Percentiles rank a stretch among this genome's conserved stretches.
Evolutionary conservation across 2,113 vertebrate genomes (phyloP).

Genomic region (Sapayoa aenigma): DNA sequence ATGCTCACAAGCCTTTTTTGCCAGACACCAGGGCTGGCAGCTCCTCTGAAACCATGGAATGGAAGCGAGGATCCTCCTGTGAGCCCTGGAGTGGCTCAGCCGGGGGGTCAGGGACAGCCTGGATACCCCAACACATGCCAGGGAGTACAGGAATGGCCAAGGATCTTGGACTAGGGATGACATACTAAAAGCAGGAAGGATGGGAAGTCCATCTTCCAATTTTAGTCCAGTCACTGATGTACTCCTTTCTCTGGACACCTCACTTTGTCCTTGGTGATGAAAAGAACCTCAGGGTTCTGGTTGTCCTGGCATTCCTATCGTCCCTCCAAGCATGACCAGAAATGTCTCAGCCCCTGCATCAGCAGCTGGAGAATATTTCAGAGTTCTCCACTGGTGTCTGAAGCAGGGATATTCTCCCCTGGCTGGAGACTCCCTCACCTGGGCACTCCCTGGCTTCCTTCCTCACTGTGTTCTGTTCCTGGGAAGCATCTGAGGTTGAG

Average conservation of each 20-base stretch:
- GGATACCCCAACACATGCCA: fast-evolving
- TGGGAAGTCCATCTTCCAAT: not conserved
- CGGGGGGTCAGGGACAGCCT: not conserved
- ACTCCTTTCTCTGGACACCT: not conserved
- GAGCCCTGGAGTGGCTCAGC: not conserved
- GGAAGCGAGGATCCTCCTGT: not conserved
- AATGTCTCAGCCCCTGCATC: fast-evolving
- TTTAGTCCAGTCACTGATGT: fast-evolving
- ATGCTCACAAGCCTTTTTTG: constrained; percentile 53
- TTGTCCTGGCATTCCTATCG: not conserved
- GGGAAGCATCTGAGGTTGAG: not conserved
- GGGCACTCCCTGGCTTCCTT: not conserved
- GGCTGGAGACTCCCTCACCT: not conserved
- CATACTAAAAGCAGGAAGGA: not conserved
- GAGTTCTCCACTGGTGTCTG: not conserved
- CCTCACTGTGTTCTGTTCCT: fast-evolving
- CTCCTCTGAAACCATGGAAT: not conserved
- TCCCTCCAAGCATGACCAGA: not conserved
- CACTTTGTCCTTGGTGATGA: fast-evolving
- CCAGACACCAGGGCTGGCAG: constrained; percentile 47
- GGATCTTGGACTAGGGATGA: fast-evolving
- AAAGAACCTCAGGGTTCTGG: fast-evolving
- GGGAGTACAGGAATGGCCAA: fast-evolving
- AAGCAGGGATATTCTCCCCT: not conserved
- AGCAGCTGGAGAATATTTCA: not conserved